phyloP scores from a whole-genome alignment of 64 coral and sea anemone genomes.

The Dendronephthya gigantea region DNA sequence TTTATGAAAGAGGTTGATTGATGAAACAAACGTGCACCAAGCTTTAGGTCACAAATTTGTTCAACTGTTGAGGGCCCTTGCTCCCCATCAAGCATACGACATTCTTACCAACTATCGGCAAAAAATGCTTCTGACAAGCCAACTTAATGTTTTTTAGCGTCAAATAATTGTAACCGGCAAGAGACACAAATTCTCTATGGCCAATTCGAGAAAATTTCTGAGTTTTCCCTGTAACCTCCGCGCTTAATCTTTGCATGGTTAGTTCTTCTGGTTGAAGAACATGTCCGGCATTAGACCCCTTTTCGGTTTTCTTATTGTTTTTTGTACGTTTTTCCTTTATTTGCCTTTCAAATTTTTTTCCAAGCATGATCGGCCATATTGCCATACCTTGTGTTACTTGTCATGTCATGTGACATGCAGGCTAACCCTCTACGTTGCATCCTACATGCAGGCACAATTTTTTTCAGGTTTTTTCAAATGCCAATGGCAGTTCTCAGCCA shows the following conservation, averaged over 20 bases:
- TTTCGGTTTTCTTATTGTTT: neutral
- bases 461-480: neutral
- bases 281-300: no score
- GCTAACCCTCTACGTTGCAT: no score
- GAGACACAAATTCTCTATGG: conserved; percentile 5
- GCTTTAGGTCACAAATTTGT: conserved; percentile 1
- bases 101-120: neutral
- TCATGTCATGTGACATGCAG: neutral
- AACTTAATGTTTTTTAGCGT: conserved; percentile 12
- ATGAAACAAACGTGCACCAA: conserved; percentile 24
- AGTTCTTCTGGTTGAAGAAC: neutral
- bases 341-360: neutral
- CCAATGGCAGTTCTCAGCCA: neutral
- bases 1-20: no score
- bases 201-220: conserved; percentile 25
- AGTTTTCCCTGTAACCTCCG: conserved; percentile 16
- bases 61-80: conserved; percentile 5
- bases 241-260: conserved; percentile 33
- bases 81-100: conserved; percentile 20
- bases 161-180: neutral
- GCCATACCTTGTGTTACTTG: no score
- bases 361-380: neutral
- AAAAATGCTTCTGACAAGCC: conserved; percentile 32
- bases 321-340: neutral
- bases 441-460: neutral